Evolutionary conservation across 2,113 vertebrate species (phyloP).

Genomic region (Cavia aperea): DNA sequence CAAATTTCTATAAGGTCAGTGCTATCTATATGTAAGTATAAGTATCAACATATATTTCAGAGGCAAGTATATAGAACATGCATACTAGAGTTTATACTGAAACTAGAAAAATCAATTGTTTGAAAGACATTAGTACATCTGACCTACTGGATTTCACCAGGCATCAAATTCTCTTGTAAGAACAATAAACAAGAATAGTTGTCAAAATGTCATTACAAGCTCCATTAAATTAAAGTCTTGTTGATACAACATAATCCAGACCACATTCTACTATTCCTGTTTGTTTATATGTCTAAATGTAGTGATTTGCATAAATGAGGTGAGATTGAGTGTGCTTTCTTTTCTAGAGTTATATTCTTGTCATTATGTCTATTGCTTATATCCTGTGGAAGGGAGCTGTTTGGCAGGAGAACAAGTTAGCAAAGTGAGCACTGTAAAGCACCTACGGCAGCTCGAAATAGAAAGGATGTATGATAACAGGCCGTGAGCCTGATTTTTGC

Average conservation of each 20-base stretch:
- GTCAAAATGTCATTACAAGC: too few relatives aligned
- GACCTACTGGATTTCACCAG: not conserved
- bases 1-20: not conserved
- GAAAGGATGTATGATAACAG: not conserved
- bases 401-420: not conserved
- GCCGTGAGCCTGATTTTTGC: fast-evolving
- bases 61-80: not conserved
- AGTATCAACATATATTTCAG: not conserved
- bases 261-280: too few relatives aligned
- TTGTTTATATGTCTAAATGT: not conserved
- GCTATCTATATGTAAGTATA: not conserved
- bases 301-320: not conserved
- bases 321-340: not conserved
- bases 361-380: not conserved
- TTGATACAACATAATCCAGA: not conserved
- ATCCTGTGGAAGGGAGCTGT: not conserved
- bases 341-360: not conserved
- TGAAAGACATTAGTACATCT: not conserved
- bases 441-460: not conserved
- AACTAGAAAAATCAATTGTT: not conserved
- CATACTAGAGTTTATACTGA: not conserved
- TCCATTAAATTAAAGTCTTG: not conserved
- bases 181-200: not conserved
- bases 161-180: not conserved
- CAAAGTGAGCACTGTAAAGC: too few relatives aligned